A percentile compares a stretch with the other conserved stretches of the same genome.
Evolutionary conservation across 37 sponge, comb jelly and placozoan genomes (phyloP).

Genomic region (Diacarnus erythraeanus): DNA sequence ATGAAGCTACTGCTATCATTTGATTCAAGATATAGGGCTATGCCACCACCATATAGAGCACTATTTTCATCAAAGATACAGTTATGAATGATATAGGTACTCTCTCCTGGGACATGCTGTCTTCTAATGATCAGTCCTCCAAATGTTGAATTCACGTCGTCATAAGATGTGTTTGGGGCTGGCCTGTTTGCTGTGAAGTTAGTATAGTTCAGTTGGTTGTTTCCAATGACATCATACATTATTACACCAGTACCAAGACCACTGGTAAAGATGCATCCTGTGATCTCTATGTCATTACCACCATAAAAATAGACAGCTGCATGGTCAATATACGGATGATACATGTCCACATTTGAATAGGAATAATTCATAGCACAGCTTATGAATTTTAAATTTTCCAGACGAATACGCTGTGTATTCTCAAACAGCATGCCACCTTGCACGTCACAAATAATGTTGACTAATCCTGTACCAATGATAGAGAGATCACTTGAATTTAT

Average conservation of each 20-base stretch:
- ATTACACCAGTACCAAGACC: constrained; percentile 1
- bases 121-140: neutral
- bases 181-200: neutral
- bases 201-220: neutral
- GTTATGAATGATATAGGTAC: neutral
- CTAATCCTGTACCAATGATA: neutral
- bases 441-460: neutral
- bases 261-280: neutral
- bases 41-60: neutral
- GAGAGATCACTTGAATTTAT: neutral
- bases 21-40: neutral
- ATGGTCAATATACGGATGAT: neutral
- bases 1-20: neutral
- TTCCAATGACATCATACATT: constrained; percentile 2
- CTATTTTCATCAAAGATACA: neutral
- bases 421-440: neutral
- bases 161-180: neutral
- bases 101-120: neutral
- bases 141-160: neutral
- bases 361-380: neutral
- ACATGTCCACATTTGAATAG: neutral
- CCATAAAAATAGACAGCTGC: neutral
- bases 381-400: neutral
- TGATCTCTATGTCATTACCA: neutral
- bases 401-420: neutral